Evolutionary conservation across 2,888 invertebrate genomes (phyloP), one percentile per base, ranked within the genome.

Genomic region (Stenurella melanura): DNA sequence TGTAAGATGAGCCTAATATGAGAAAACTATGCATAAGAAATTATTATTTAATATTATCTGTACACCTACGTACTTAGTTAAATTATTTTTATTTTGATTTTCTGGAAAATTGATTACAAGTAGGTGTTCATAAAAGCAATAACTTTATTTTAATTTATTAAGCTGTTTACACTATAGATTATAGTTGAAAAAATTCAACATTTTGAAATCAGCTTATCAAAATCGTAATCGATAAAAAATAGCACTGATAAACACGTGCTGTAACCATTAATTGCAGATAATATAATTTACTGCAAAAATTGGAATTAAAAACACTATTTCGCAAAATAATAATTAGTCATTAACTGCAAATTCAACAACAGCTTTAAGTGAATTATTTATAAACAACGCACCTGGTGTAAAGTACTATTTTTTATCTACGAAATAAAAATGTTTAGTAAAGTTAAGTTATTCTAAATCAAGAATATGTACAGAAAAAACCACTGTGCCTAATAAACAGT

Each of bases 241-340:
- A 75, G 26, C 54, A 61, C 75, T 66, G 78, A 80, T 80, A 80
- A 80, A 79, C 80, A 80, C 78, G 77, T 79, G 77, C 73, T 61
- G 21, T 63, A 54, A 54, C 61, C 19, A 64, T 79, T 60, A 68
- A 76, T 67, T 78, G 73, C 71, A 78, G 78, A 78, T 78, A 78
- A 73, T 73, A 73, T 67, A 73, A 78, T 78, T 75, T 74, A 75
- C 70, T 73, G 73, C 70, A 73, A 73, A 78, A 73, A 69, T 60
- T 63, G n/a, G 66, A 74, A 75, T 78, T 54, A 74, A 72, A 34
- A 50, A 74, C 70, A 60, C 61, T 72, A 72, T 78, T 75, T 75
- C 63, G 56, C 19, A 70, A 19, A 73, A 66, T 73, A 63, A 78
- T 75, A 75, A 73, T 73, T 66, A 72, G 63, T 72, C 72, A 63